Evolutionary conservation across 2,797 vertebrate genomes (phyloP).

Genomic region (Pyrrhura leucotis): DNA sequence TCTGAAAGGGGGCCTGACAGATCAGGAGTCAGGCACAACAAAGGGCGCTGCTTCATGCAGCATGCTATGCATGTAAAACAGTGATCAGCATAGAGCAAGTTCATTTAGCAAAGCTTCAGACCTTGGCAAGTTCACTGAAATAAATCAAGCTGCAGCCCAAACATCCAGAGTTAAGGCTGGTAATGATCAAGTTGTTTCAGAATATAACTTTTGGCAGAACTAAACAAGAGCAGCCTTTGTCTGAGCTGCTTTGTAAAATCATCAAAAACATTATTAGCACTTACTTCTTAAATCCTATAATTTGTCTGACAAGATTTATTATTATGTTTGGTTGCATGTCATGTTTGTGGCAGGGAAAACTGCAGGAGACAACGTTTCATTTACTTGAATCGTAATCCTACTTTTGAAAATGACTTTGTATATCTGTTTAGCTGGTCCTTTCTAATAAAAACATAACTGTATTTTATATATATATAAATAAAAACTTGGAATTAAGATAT

Average conservation of each 20-base stretch:
- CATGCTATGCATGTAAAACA: slow-evolving; percentile 40
- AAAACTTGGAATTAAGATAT: background rate
- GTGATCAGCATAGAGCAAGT: background rate
- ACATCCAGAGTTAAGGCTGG: background rate
- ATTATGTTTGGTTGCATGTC: slow-evolving; percentile 42
- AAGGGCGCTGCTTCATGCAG: background rate
- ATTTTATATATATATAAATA: background rate
- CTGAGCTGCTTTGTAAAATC: slow-evolving; percentile 34
- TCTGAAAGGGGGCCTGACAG: background rate
- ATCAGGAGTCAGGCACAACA: background rate
- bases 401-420: background rate
- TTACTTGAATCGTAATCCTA: background rate
- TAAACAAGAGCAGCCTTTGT: background rate
- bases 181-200: background rate
- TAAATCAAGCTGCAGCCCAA: slow-evolving; percentile 13
- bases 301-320: slow-evolving; percentile 44
- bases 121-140: slow-evolving; percentile 12
- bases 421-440: background rate
- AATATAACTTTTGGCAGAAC: background rate
- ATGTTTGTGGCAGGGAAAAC: background rate
- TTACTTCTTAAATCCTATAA: slow-evolving; percentile 10
- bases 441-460: background rate
- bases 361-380: background rate
- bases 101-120: background rate
- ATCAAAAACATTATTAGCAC: background rate